Evolutionary conservation across 2,113 vertebrate genomes (phyloP), one percentile per base, ranked within the genome.

Genomic region (Melospiza melodia): DNA sequence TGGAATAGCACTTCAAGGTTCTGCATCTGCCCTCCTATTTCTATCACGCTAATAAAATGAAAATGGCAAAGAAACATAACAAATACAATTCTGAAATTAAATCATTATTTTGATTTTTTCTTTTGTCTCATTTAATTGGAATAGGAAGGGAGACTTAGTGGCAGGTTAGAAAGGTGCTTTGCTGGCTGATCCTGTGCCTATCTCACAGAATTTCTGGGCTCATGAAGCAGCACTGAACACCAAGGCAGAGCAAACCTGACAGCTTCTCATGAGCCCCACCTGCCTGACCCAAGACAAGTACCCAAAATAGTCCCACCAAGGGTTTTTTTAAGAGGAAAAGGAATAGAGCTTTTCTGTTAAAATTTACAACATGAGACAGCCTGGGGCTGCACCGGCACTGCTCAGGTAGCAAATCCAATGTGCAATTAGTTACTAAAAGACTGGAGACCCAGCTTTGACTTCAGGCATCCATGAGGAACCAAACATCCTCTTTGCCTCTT

Each of bases 401-500:
- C 72, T 49, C 79, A 66, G 31, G 51, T 7, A 65, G 39, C 63
- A 73, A 75, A 52, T 92, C 33, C 33, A 46, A 30, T 2, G 3
- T 78, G 74, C 84, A 89, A 84, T 87, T 85, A 93, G 57, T 48
- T 63, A 54, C 74, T 54, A 51, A 84, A 94, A 84, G 35, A 33
- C 28, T 77, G 62, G n/a, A 87, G 58, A 92, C 37, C 41, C 48
- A 94, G 35, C 48, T 88, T 68, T 93, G 87, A 93, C 72, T 92
- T 49, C 12, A 39, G 43, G 30, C 69, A 96, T 27, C 65, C 73
- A 80, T 6, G 15, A 49, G 72, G 87, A 95, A 97, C 76, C 41
- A 88, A 89, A 85, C 43, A 51, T 54, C 72, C 59, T 73, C 72
- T 61, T 78, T 41, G 69, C 5, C 15, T 43, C 84, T 96, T 96